These are phyloP conservation scores for Chiloscyllium punctatum DNA, from an alignment of 2,797 vertebrate genomes.

Conservation along the genomic window DNA sequence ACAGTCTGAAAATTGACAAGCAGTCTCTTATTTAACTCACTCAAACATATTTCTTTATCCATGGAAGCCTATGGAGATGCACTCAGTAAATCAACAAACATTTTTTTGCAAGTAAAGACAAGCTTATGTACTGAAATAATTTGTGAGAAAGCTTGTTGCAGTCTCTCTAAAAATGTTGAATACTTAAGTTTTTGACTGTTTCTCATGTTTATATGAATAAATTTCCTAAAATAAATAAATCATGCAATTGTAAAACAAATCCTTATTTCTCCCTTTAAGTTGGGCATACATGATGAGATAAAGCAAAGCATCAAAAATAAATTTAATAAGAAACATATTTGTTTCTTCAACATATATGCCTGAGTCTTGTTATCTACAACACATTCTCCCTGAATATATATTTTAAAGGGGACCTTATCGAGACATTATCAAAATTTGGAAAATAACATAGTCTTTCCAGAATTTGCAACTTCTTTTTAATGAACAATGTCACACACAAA, in stretches of 20 bases:
- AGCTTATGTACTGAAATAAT: neutral
- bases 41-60: neutral
- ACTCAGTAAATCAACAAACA: neutral
- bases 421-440: neutral
- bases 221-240: neutral
- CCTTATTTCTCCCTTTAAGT: neutral
- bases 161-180: neutral
- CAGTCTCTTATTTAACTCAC: too few relatives aligned
- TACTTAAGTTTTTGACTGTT: neutral
- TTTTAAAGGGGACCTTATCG: neutral
- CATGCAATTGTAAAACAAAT: neutral
- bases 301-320: neutral
- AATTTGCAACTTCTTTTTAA: neutral
- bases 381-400: neutral
- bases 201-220: neutral
- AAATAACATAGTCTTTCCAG: neutral
- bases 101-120: too few relatives aligned
- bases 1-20: neutral
- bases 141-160: neutral
- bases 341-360: neutral
- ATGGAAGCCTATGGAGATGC: neutral
- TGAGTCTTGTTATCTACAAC: too few relatives aligned
- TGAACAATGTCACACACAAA: neutral
- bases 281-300: neutral
- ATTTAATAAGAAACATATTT: too few relatives aligned